Conservation (phyloP, 2,797 vertebrate species). For the Pitangus sulphuratus region DNA sequence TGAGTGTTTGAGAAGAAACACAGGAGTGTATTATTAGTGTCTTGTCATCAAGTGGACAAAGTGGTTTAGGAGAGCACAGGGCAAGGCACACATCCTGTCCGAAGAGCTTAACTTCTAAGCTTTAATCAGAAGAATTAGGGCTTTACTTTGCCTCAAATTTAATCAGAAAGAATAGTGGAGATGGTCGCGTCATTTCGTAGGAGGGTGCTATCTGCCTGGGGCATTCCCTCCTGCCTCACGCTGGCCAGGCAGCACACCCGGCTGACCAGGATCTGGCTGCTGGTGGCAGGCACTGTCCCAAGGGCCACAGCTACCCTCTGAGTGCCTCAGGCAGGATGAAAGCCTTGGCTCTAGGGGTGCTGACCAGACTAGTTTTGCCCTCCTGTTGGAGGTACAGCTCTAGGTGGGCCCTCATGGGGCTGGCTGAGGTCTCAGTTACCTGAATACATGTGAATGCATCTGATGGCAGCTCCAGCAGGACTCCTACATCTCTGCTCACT, state of each 20-base stretch:
- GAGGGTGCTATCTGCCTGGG: neutral
- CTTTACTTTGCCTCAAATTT: slow-evolving; percentile 51
- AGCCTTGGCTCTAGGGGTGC: neutral
- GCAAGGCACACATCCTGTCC: slow-evolving; percentile 14
- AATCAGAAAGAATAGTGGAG: slow-evolving; percentile 35
- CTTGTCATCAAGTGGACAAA: neutral
- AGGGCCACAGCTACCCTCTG: neutral
- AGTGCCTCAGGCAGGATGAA: accelerated
- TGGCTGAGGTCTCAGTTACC: neutral
- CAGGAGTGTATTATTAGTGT: neutral
- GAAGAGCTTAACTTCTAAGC: slow-evolving; percentile 57
- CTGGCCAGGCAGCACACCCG: neutral
- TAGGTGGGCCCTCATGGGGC: neutral
- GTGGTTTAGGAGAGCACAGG: slow-evolving; percentile 42
- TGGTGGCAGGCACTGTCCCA: neutral
- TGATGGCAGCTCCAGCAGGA: neutral
- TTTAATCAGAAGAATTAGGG: slow-evolving; percentile 69
- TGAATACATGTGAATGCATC: neutral
- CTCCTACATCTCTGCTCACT: neutral
- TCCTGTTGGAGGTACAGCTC: neutral
- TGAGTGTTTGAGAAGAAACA: neutral
- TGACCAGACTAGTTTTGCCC: neutral
- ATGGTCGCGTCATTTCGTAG: neutral
- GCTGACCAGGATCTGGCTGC: neutral
- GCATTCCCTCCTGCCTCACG: neutral